Evolutionary conservation across 2,888 invertebrate species (phyloP), one percentile per base, ranked within the genome.

Genomic region (Noctua janthina): DNA sequence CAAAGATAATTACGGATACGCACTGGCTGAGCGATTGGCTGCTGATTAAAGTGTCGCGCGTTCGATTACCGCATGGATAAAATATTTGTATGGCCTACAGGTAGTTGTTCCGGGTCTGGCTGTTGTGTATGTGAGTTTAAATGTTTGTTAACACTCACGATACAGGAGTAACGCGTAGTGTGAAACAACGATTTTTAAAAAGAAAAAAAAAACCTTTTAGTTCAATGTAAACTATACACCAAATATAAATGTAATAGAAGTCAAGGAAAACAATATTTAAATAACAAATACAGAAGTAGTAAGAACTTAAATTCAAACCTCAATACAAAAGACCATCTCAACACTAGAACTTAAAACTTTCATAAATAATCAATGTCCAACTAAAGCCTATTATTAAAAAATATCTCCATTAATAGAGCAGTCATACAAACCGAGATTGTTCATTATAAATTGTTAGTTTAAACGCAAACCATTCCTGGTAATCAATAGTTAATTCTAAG

Each of bases 401-500:
- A 85, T 79, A 86, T 82, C 69, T 87, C 82, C 81, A 88, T 88
- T 91, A 92, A 93, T 93, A 92, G 89, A 92, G 89, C 81, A 83
- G 89, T 93, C 91, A 88, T 75, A 88, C 81, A 87, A 87, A 88
- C 90, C 72, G 78, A 90, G 89, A 91, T 91, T 81, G 91, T 90
- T 89, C 90, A 77, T 93, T 92, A 95, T 93, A 92, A 92, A 93
- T 93, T 90, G 92, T 91, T 91, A 86, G 89, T 92, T 92, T 90
- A 92, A 94, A 93, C 92, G 92, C 92, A 84, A 92, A 90, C 92
- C 89, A 91, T 91, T 90, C 90, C 83, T 90, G 88, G 90, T 94
- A 93, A 94, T 94, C 94, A 92, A 93, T 92, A 92, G 91, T 93
- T 95, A 94, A 95, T 94, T 94, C 91, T 90, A 88, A 84, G 91